Base-by-base conservation (phyloP, 2,113 vertebrate species). In the Galemys pyrenaicus region DNA sequence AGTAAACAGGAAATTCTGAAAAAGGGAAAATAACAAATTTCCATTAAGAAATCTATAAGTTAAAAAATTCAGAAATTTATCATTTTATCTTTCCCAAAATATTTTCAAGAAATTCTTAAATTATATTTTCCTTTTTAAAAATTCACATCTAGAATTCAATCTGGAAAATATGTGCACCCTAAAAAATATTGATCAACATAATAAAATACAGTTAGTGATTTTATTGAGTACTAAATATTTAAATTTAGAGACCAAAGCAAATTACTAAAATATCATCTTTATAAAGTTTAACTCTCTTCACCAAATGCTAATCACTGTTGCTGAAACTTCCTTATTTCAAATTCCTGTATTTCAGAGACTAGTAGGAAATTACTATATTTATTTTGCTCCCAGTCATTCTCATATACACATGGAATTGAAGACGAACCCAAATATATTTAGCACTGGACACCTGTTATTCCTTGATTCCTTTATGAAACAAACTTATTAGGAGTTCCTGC, bases 391-490 rank as follows among this genome's bases (percentile, higher is more conserved):
- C 78, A 68, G n/a, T 80, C 87, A 93, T 95, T 91, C 65, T 84
- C 9, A 93, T 86, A 82, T 70, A 75, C n/a, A 67, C 13, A 62
- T 41, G 30, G 60, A 87, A 49, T 91, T 24, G 77, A 84, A 49
- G 39, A 54, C 91, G 51, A 89, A n/a, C 5, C 37, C 9, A 94
- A 95, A 65, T 74, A 89, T 6, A n/a, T 30, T 87, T 79, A 95
- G 46, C 30, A 58, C 0, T n/a, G 17, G 74, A 89, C 77, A 96
- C 83, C 54, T 96, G 89, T 91, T 87, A 92, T 84, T 89, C 17
- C 46, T 67, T 80, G 35, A 84, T 91, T 96, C 60, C 73, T 83
- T 94, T 89, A 46, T 49, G 41, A 95, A 95, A 93, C 62, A 92
- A 95, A 95, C 65, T 67, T 86, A 84, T 87, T 73, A 95, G 65